Percentiles rank a stretch among this genome's conserved stretches.
phyloP scores from a whole-genome alignment of 2,113 vertebrate genomes.

The Onychostoma macrolepis region DNA sequence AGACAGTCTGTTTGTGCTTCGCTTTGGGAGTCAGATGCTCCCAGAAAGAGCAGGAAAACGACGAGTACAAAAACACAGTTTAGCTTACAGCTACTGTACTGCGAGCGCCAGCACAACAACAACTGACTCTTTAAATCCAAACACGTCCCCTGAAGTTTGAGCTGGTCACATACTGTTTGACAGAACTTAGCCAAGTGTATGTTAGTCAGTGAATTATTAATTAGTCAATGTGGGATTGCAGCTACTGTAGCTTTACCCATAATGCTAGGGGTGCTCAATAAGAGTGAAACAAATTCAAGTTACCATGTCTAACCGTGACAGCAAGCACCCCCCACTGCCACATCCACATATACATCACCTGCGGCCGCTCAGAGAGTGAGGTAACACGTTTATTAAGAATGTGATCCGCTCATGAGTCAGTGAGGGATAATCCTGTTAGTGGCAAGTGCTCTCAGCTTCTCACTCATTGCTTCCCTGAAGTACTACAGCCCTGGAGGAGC shows the following conservation, averaged over 20 bases:
- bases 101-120: conserved; percentile 12
- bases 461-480: conserved; percentile 20
- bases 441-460: conserved; percentile 19
- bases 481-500: background rate
- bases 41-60: background rate
- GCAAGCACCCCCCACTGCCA: background rate
- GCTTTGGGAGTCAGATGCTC: conserved; percentile 23
- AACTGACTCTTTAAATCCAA: background rate
- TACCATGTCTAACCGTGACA: conserved; percentile 15
- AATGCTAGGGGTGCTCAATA: background rate
- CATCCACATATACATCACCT: conserved; percentile 27
- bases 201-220: conserved; percentile 9
- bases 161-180: background rate
- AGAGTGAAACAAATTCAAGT: conserved; percentile 16
- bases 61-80: conserved; percentile 12
- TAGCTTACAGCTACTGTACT: background rate
- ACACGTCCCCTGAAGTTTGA: background rate
- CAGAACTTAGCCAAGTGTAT: background rate
- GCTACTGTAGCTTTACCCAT: conserved; percentile 6
- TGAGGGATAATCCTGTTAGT: conserved; percentile 39
- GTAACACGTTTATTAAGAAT: conserved; percentile 35
- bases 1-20: conserved; percentile 27
- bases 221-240: background rate
- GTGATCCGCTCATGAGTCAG: conserved; percentile 26
- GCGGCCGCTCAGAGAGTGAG: conserved; percentile 9